Percentiles rank a stretch among this genome's conserved stretches.
Conservation (phyloP, 2,888 invertebrate species). For the Sylvicola fuscatus region DNA sequence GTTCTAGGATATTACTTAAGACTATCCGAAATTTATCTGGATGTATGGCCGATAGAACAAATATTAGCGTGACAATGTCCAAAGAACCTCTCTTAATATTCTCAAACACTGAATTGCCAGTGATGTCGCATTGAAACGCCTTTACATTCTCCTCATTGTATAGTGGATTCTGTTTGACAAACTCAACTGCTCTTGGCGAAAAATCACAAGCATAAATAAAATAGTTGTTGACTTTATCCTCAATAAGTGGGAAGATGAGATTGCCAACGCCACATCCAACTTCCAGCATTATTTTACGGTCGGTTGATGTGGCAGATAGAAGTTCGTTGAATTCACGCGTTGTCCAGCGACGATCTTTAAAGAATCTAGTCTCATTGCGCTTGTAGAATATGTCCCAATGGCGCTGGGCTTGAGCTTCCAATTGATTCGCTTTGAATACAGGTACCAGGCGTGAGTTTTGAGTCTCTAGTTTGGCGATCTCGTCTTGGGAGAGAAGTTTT, state of each 20-base stretch:
- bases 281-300: constrained; percentile 41
- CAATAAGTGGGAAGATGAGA: constrained; percentile 76
- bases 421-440: constrained; percentile 49
- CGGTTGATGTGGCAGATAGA: constrained; percentile 22
- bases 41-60: constrained; percentile 87
- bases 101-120: constrained; percentile 41
- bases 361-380: constrained; percentile 80
- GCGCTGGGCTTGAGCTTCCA: constrained; percentile 66
- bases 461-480: constrained; percentile 35
- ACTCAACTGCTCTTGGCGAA: constrained; percentile 72
- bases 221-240: constrained; percentile 43
- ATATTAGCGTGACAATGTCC: constrained; percentile 76
- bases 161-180: constrained; percentile 48
- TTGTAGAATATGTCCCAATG: constrained; percentile 97
- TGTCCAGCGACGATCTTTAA: constrained; percentile 94
- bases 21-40: constrained; percentile 57
- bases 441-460: constrained; percentile 51
- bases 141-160: constrained; percentile 44
- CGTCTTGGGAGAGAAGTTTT: constrained; percentile 27
- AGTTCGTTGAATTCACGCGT: constrained; percentile 81
- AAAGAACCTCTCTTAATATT: constrained; percentile 30
- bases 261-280: constrained; percentile 96
- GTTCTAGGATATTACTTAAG: constrained; percentile 38
- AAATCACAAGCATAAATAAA: constrained; percentile 82
- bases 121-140: constrained; percentile 74